These are phyloP conservation scores for Xiphophorus maculatus DNA, from an alignment of 2,113 vertebrate genomes.

Conservation along the genomic window DNA sequence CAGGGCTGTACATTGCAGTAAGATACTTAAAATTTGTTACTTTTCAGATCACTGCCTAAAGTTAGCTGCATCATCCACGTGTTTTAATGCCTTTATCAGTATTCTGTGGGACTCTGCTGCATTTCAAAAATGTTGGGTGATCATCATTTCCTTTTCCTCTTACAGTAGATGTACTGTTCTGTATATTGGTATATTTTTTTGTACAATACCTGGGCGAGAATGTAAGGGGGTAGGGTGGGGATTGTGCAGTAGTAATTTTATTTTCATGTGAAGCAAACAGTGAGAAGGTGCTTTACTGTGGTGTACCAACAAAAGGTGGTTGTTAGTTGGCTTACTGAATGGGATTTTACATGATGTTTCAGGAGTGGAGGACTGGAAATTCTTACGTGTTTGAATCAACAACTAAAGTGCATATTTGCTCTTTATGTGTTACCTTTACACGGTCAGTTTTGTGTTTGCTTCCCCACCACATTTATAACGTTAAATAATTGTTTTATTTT, in stretches of 20 bases:
- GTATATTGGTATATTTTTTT: conserved; percentile 77
- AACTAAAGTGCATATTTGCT: conserved; percentile 11
- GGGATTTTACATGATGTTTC: conserved; percentile 41
- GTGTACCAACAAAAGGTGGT: conserved; percentile 71
- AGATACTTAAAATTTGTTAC: conserved; percentile 37
- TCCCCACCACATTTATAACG: not conserved
- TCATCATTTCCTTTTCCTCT: conserved; percentile 55
- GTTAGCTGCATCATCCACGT: conserved; percentile 27
- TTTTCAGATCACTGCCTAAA: conserved; percentile 43
- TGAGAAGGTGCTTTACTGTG: conserved; percentile 79
- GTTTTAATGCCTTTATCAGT: conserved; percentile 69
- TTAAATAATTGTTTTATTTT: not conserved
- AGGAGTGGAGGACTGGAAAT: conserved; percentile 13
- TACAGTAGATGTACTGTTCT: conserved; percentile 72
- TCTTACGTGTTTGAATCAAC: conserved; percentile 24
- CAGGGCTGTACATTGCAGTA: conserved; percentile 53
- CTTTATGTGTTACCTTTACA: not conserved
- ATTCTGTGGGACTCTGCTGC: conserved; percentile 56
- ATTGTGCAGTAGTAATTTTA: conserved; percentile 77
- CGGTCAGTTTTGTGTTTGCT: conserved; percentile 3
- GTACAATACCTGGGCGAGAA: conserved; percentile 78
- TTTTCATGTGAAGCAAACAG: conserved; percentile 76
- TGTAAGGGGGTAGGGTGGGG: conserved; percentile 65
- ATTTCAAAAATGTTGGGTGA: conserved; percentile 48
- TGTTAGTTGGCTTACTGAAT: conserved; percentile 62